phyloP scores from a whole-genome alignment of 2,797 vertebrate species.

The Prionace glauca region DNA sequence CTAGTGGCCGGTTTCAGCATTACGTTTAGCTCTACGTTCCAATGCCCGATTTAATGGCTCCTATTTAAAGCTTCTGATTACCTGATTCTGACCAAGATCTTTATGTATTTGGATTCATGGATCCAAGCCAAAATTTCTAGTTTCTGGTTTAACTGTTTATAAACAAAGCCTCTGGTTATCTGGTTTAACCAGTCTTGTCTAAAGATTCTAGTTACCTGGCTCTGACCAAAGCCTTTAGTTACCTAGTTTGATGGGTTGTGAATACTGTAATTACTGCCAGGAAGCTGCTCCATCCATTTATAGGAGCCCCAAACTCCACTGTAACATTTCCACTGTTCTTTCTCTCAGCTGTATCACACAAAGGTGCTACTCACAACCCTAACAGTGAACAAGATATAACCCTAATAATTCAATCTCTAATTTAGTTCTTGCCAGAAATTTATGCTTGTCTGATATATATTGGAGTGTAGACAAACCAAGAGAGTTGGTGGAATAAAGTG shows the following conservation, averaged over 20 bases:
- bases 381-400: not conserved
- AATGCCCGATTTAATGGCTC: not conserved
- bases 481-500: not conserved
- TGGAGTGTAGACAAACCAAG: not conserved
- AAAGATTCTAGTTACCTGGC: not conserved
- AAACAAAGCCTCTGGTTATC: not conserved
- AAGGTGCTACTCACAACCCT: not conserved
- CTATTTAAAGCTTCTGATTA: not conserved
- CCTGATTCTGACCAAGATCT: not conserved
- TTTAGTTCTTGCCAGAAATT: too few relatives aligned
- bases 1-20: not conserved
- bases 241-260: not conserved
- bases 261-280: not conserved
- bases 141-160: not conserved
- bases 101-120: too few relatives aligned
- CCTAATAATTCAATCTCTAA: too few relatives aligned
- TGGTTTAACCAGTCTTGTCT: not conserved
- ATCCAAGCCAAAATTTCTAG: too few relatives aligned
- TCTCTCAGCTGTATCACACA: not conserved
- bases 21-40: not conserved
- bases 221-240: not conserved
- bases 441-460: not conserved
- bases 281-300: not conserved
- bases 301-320: not conserved
- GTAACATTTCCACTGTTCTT: not conserved